These are phyloP conservation scores for Dendroctonus ponderosae DNA, from an alignment of 1,140 invertebrate genomes.

Conservation along the genomic window DNA sequence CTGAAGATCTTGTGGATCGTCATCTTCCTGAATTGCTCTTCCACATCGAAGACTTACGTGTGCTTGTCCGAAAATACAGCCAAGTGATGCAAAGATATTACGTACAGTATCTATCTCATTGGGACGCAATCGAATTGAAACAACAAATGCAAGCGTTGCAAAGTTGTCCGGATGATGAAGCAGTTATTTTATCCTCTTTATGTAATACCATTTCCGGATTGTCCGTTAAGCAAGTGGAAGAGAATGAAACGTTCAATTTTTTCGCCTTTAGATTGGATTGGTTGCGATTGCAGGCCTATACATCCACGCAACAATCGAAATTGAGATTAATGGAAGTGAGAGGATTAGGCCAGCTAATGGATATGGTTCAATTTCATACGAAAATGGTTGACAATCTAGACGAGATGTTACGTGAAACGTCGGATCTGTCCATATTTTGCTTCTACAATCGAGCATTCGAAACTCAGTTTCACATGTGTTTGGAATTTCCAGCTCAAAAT, in stretches of 20 bases:
- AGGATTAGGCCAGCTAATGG: conserved; percentile 87
- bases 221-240: conserved; percentile 94
- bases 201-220: conserved; percentile 85
- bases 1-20: conserved; percentile 88
- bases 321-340: conserved; percentile 83
- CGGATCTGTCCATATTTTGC: conserved; percentile 95
- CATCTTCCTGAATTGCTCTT: conserved; percentile 97
- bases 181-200: conserved; percentile 88
- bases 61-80: conserved; percentile 89
- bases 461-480: conserved; percentile 97
- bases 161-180: conserved; percentile 91
- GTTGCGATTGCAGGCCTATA: conserved; percentile 95
- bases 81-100: conserved; percentile 98
- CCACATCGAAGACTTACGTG: conserved; percentile 96
- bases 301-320: conserved; percentile 80
- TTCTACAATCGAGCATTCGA: conserved; percentile 98
- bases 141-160: conserved; percentile 86
- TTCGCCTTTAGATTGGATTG: conserved; percentile 89
- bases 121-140: conserved; percentile 90
- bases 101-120: conserved; percentile 93
- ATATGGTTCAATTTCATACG: conserved; percentile 95
- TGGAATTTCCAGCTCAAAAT: conserved; percentile 97
- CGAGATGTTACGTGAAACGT: conserved; percentile 94
- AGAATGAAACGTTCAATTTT: conserved; percentile 96
- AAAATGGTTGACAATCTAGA: conserved; percentile 99